Evolutionary conservation across 2,113 vertebrate genomes (phyloP).

Genomic region (Leptocoma aspasia): DNA sequence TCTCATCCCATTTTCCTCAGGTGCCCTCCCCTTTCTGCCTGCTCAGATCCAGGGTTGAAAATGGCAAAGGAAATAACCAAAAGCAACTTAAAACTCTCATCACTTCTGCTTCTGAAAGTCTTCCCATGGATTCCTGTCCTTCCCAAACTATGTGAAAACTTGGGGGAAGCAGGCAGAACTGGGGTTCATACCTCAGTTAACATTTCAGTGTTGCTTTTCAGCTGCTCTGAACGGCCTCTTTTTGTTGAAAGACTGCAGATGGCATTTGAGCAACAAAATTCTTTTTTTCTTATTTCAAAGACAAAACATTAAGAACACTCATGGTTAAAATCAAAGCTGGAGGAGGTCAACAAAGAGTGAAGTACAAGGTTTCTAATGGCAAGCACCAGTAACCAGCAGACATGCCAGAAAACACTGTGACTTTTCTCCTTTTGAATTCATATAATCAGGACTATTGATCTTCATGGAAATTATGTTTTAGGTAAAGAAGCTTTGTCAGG

Average conservation of each 20-base stretch:
- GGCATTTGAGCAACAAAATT: background rate
- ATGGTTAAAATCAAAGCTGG: background rate
- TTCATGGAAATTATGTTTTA: background rate
- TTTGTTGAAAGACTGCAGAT: background rate
- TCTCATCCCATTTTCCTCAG: background rate
- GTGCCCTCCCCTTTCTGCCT: background rate
- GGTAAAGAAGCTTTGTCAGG: background rate
- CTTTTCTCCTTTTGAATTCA: background rate
- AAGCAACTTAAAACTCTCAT: background rate
- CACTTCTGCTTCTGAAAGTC: background rate
- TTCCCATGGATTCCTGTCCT: background rate
- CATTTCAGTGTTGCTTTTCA: background rate
- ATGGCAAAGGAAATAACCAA: background rate
- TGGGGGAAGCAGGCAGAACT: too few species aligned
- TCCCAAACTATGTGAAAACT: background rate
- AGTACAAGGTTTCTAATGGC: background rate
- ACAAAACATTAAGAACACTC: background rate
- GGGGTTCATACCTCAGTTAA: background rate
- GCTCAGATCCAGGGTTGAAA: background rate
- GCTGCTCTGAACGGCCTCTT: background rate
- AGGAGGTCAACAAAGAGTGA: background rate
- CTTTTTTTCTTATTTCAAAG: background rate
- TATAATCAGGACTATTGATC: background rate
- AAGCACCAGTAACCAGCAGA: background rate
- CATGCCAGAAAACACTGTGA: background rate